Base-by-base conservation (phyloP, 2,797 vertebrate species). In the Rhodeus uyekii region DNA sequence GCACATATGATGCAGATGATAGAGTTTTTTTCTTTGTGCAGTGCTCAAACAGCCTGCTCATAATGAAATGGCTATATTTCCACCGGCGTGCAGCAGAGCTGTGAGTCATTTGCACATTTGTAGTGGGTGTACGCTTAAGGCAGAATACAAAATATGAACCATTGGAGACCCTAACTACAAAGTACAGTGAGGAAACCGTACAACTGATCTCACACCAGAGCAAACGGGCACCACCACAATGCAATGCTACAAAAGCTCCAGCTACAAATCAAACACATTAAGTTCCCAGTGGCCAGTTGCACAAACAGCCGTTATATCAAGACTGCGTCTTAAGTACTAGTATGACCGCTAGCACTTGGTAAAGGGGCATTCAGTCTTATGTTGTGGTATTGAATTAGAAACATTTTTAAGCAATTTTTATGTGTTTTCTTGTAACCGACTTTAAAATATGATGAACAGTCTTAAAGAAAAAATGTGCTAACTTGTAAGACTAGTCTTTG, bases 61-160 rank as follows among this genome's bases (percentile, higher is more conserved):
- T 79, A 71, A 77, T 64, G 53, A 84, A 84, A 65, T 32, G 46
- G 67, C 60, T 36, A 82, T 61, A 44, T 84, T 36, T 39, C 58
- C 55, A 61, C 38, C 29, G 9, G 60, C 24, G 50, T 8, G 39
- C 38, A 72, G 24, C 65, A 64, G 50, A 39, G 77, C 36, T 55
- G 34, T 81, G 53, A 78, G 19, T 63, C 63, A 76, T 84, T 81
- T 84, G 27, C 82, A 61, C 50, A 78, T 44, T 68, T 68, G 32
- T 53, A 53, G 63, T 68, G n/a, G 46, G 76, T 78, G 46, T 68
- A 64, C 1, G 29, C 63, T 68, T 53, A 6, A 10, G 76, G 46
- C 44, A 48, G 46, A 78, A 67, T 79, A 39, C 60, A 48, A 44
- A 77, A 34, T 77, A 22, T 68, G 46, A 79, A 79, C 63, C 77